Percentiles rank a stretch among this genome's conserved stretches.
These are phyloP conservation scores for Australoheros scitulus DNA, from an alignment of 2,113 vertebrate genomes.

Conservation along the genomic window DNA sequence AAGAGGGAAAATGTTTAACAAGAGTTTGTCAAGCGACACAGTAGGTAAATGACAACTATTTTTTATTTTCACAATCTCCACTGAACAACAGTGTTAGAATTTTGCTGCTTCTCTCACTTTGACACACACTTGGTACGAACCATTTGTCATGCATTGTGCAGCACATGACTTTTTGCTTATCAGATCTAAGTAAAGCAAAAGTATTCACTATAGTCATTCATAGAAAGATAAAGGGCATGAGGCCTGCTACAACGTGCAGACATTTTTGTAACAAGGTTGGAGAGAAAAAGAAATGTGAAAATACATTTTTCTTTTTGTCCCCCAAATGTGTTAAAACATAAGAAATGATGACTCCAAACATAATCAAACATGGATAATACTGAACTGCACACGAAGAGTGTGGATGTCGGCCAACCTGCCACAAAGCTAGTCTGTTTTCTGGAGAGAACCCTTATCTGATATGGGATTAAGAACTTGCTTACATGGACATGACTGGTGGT, in stretches of 20 bases:
- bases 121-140: no score
- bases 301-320: no score
- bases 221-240: no score
- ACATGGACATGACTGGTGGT: constrained; percentile 28
- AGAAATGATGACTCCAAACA: not conserved
- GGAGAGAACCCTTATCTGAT: constrained; percentile 44
- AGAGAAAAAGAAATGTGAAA: no score
- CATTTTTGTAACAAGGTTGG: no score
- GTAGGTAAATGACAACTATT: not conserved
- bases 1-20: not conserved
- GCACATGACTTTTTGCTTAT: no score
- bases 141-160: no score
- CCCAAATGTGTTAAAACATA: not conserved
- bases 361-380: not conserved
- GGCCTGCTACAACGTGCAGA: no score
- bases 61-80: not conserved
- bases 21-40: not conserved
- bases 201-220: no score
- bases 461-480: constrained; percentile 21
- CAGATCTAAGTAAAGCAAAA: no score
- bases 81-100: not conserved
- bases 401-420: constrained; percentile 36
- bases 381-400: not conserved
- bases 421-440: constrained; percentile 40
- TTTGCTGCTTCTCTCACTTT: no score